Evolutionary conservation across 2,888 invertebrate species (phyloP), one percentile per base, ranked within the genome.

Genomic region (Stenolophus ochropezus): DNA sequence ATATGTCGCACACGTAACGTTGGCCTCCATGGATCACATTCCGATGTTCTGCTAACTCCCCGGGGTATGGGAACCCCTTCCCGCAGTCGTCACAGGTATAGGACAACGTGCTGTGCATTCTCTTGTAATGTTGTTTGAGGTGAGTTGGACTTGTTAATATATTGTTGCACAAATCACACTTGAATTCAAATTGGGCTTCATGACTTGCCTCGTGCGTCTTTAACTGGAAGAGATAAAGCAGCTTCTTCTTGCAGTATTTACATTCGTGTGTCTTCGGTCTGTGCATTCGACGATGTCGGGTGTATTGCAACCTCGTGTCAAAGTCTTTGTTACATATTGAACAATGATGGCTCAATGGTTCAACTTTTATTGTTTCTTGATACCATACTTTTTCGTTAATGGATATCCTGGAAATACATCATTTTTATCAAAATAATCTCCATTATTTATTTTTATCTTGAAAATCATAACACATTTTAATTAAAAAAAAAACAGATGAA

Each of bases 161-260:
- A 80, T 91, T 90, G 1, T 91, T 90, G 56, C 92, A 92, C 74
- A 91, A 83, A 77, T 91, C 91, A 82, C 92, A 92, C 74, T 91
- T 89, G 65, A 90, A 92, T 1, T 92, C 20, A 18, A 2, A 6
- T 3, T 4, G 14, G 16, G 65, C 33, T 42, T 2, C 65, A 42
- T 69, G 65, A 5, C 18, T 14, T 18, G 42, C 2, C 27, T 73
- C 81, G 23, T 81, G 81, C 16, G 11, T 33, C 56, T 58, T 53
- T 42, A 27, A 16, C 16, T 81, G 58, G 8, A 42, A 47, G 25
- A 73, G 20, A 14, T 73, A 74, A 56, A 42, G 56, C 5, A 51
- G 21, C 74, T 81, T 51, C 18, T 14, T 47, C 58, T 33, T 20
- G 49, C 74, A 74, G 25, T n/a, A 53, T 74, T 73, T 21, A 18